Percentiles rank a stretch among this genome's conserved stretches.
phyloP scores from a whole-genome alignment of 2,797 vertebrate genomes.

The Lutra lutra region DNA sequence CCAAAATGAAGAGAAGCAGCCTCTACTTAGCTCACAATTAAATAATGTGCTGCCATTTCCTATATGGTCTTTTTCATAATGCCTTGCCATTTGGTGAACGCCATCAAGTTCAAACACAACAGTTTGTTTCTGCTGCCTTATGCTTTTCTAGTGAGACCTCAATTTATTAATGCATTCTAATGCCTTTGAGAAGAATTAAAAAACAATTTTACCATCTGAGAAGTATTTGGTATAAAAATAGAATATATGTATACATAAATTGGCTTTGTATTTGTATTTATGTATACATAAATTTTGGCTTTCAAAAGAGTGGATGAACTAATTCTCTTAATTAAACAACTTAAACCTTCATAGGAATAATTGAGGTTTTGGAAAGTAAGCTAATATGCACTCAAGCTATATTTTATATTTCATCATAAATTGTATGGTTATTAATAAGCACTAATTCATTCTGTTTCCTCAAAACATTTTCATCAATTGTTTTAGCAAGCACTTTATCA shows the following conservation, averaged over 20 bases:
- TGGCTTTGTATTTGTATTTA: too few species aligned
- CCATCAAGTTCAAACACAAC: not conserved
- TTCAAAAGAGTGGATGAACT: conserved; percentile 48
- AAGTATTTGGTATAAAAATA: conserved; percentile 65
- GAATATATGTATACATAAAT: conserved; percentile 39
- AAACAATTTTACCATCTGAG: conserved; percentile 48
- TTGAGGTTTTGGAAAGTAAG: conserved; percentile 50
- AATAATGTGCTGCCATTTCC: not conserved
- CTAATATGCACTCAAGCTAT: conserved; percentile 47
- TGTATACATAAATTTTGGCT: conserved; percentile 30
- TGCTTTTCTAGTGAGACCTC: not conserved
- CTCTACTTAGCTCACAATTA: conserved; percentile 44
- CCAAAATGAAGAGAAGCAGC: conserved; percentile 56
- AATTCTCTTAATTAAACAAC: conserved; percentile 69
- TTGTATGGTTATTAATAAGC: conserved; percentile 80
- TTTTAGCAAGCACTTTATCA: conserved; percentile 72
- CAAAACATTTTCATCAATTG: conserved; percentile 73
- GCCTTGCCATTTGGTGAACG: not conserved
- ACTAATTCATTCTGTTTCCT: conserved; percentile 79
- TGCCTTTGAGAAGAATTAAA: conserved; percentile 42
- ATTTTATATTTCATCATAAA: conserved; percentile 75
- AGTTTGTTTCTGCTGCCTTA: not conserved
- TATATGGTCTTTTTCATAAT: not conserved
- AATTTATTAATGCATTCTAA: conserved; percentile 16
- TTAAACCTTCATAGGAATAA: conserved; percentile 69